Conservation (phyloP, 1,140 invertebrate genomes). For the Tetranychus cinnabarinus region DNA sequence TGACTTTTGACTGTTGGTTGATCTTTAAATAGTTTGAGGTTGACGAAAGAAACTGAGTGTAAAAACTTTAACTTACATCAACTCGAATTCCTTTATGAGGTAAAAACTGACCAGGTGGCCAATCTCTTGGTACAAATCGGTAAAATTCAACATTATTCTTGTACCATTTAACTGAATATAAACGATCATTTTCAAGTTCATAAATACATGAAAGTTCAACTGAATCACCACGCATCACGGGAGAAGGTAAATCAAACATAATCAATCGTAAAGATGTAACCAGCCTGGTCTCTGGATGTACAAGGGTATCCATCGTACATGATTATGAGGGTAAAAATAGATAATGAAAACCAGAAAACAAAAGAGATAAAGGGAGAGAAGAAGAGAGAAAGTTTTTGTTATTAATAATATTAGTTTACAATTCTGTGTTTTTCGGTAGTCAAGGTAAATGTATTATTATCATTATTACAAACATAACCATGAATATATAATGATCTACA, state of each 20-base stretch:
- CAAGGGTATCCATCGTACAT: background rate
- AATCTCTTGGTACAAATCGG: constrained; percentile 12
- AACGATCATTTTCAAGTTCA: constrained; percentile 14
- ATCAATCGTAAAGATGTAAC: constrained; percentile 1
- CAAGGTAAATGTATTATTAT: too few relatives aligned
- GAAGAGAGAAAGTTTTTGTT: too few relatives aligned
- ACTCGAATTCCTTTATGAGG: constrained; percentile 7
- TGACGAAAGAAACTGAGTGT: too few relatives aligned
- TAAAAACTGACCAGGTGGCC: constrained; percentile 10
- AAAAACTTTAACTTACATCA: constrained; percentile 6
- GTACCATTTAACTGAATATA: constrained; percentile 14
- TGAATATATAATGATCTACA: too few relatives aligned
- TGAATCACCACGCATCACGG: constrained; percentile 14
- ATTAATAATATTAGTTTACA: too few relatives aligned
- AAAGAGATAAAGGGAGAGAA: too few relatives aligned
- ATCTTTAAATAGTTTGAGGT: too few relatives aligned
- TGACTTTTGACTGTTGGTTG: too few relatives aligned
- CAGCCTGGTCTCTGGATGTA: background rate
- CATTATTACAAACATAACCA: too few relatives aligned
- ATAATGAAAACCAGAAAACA: too few relatives aligned
- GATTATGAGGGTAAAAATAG: too few relatives aligned
- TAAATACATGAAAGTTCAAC: constrained; percentile 16
- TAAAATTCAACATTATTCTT: constrained; percentile 15
- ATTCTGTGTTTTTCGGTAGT: too few relatives aligned
- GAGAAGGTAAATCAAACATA: constrained; percentile 15